Conservation (phyloP, 2,113 vertebrate genomes). For the Vireo altiloquus region DNA sequence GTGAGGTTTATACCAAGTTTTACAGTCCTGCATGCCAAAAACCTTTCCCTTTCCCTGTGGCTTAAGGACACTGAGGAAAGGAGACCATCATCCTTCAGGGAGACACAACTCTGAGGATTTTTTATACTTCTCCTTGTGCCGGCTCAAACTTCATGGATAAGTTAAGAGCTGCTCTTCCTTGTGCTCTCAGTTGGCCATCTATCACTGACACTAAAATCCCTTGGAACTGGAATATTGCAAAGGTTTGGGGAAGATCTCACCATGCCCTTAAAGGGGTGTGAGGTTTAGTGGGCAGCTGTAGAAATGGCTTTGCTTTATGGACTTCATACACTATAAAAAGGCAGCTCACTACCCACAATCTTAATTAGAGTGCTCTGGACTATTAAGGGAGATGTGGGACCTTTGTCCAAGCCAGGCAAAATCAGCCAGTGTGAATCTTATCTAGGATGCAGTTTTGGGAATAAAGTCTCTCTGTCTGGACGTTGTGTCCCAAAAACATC, state of each 20-base stretch:
- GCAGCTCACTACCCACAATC: not conserved
- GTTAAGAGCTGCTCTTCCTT: not conserved
- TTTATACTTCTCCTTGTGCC: not conserved
- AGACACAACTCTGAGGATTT: not conserved
- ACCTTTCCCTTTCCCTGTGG: not conserved
- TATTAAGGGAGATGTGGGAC: not conserved
- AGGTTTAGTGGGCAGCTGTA: conserved; percentile 12
- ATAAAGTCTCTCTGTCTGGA: not conserved
- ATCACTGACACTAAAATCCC: not conserved
- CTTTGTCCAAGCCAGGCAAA: not conserved
- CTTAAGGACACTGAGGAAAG: not conserved
- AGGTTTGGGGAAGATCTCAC: not conserved
- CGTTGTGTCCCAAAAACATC: not conserved
- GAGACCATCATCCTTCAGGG: not conserved
- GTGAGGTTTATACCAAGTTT: not conserved
- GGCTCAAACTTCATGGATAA: not conserved
- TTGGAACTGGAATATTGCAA: not conserved
- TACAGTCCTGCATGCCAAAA: not conserved
- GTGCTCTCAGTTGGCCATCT: not conserved
- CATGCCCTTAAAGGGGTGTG: not conserved
- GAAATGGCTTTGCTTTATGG: conserved; percentile 45
- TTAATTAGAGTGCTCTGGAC: conserved; percentile 23
- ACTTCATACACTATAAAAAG: conserved; percentile 6
- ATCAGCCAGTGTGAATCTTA: not conserved
- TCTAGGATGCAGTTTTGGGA: not conserved